Base-by-base conservation (phyloP, 1,140 invertebrate genomes). In the Onthophagus taurus region DNA sequence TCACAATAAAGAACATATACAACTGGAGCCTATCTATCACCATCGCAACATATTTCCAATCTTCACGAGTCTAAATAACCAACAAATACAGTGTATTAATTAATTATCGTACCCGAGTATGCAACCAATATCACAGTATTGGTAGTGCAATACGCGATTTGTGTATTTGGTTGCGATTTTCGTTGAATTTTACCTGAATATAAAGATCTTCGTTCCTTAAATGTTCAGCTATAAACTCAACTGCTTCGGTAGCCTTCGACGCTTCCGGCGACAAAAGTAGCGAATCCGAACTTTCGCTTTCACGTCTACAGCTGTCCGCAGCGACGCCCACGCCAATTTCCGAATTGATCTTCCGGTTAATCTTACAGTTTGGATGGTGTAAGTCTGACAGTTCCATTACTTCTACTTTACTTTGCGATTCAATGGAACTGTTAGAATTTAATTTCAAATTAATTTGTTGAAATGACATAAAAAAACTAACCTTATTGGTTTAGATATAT, bases 21-120 rank as follows among this genome's bases (percentile, higher is more conserved):
- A 99, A 75, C 63, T 97, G 89, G 35, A 99, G 72, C 55, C 96
- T 80, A 74, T 99, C 96, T 54, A 99, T 95, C 20, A 99, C 95
- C 88, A 97, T 96, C 21, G 95, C 94, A 5, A 99, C 93, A 65
- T 97, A 99, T 63, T 97, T 98, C 96, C 96, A 99, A 70, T 99
- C 96, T 69, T 97, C 93, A 45, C 92, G 79, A 44, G 93, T 92
- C 92, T 97, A 66, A 17, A 61, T 59, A 44, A 21, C 16, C 4
- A 34, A n/a, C n/a, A n/a, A n/a, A n/a, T n/a, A n/a, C n/a, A n/a
- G n/a, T n/a, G n/a, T n/a, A n/a, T n/a, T n/a, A n/a, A n/a, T n/a
- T n/a, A n/a, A n/a, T n/a, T n/a, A n/a, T n/a, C n/a, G n/a, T n/a
- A n/a, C n/a, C n/a, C n/a, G n/a, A n/a, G n/a, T n/a, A n/a, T n/a